Evolutionary conservation across 2,113 vertebrate genomes (phyloP), one percentile per base, ranked within the genome.

Genomic region (Stegostoma tigrinum): DNA sequence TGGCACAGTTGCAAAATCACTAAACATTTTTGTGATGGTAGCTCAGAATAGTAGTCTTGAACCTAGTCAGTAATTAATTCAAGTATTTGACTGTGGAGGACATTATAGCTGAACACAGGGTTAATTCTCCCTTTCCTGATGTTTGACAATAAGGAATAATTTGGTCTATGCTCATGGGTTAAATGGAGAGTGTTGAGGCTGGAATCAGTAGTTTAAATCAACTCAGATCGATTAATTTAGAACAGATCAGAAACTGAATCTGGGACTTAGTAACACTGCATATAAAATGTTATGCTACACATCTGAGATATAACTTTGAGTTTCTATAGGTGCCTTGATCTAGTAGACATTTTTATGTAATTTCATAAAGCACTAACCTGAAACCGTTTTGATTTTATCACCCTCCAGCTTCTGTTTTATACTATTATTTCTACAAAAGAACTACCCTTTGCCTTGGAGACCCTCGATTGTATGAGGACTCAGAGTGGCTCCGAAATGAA

Each of bases 351-450:
- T 66, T 93, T 66, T 8, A 93, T 67, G 1, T 67, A 64, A 93
- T 93, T 83, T 5, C 80, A 83, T 42, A 27, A 52, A 30, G 55
- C 42, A 95, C 38, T 45, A 86, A 95, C 95, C 21, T 95, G 34
- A 86, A 80, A 48, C 52, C 17, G 30, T 12, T 95, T n/a, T 34
- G 55, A 78, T 75, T 96, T 96, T 78, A 68, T 7, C n/a, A 61
- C 6, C 34, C 27, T 90, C 0, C 98, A 99, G 99, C 96, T 30
- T 98, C 99, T 0, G 98, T 99, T 95, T 96, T 99, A 45, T 99
- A 99, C 96, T 99, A 98, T 94, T 99, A 99, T 97, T 98, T 99
- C 96, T 99, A 99, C 97, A 99, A 99, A 95, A 97, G 99, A 95
- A 99, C 99, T 0, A 98, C 98, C 0, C 97, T 99, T 96, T 98